Evolutionary conservation across 64 coral and sea anemone genomes (phyloP).

Genomic region (Porites lutea): DNA sequence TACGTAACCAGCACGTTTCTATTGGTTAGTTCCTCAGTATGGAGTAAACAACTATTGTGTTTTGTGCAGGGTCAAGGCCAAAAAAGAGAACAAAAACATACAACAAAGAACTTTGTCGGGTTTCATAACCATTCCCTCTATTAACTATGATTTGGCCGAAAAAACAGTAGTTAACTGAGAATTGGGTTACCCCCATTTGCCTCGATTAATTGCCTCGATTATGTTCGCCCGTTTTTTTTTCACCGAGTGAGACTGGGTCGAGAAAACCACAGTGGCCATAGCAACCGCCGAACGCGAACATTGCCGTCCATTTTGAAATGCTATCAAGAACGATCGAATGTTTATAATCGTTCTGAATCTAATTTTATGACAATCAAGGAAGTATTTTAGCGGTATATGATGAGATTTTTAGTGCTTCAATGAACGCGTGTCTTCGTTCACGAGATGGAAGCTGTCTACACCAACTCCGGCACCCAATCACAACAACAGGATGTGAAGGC

Average conservation of each 20-base stretch:
- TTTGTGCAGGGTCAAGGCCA: no score
- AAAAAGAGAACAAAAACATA: no score
- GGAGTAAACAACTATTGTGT: no score
- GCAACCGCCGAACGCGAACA: slow-evolving; percentile 27
- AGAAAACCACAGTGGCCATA: background rate
- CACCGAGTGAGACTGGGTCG: background rate
- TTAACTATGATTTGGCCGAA: no score
- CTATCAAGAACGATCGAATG: slow-evolving; percentile 6
- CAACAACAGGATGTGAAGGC: slow-evolving; percentile 66
- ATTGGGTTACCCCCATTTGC: no score
- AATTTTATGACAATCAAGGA: background rate
- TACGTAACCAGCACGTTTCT: no score
- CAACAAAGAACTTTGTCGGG: no score
- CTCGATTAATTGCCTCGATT: no score
- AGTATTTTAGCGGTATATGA: background rate
- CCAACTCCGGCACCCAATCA: slow-evolving; percentile 57
- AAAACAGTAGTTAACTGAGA: no score
- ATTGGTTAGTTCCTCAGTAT: no score
- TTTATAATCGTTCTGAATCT: background rate
- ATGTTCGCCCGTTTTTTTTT: background rate
- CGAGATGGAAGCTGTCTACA: slow-evolving; percentile 65
- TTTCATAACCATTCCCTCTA: no score
- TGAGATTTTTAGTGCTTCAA: background rate
- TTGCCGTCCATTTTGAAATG: slow-evolving; percentile 22
- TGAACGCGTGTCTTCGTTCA: slow-evolving; percentile 68